phyloP scores from a whole-genome alignment of 2,888 invertebrate genomes.

The Sclerodermus sp. region DNA sequence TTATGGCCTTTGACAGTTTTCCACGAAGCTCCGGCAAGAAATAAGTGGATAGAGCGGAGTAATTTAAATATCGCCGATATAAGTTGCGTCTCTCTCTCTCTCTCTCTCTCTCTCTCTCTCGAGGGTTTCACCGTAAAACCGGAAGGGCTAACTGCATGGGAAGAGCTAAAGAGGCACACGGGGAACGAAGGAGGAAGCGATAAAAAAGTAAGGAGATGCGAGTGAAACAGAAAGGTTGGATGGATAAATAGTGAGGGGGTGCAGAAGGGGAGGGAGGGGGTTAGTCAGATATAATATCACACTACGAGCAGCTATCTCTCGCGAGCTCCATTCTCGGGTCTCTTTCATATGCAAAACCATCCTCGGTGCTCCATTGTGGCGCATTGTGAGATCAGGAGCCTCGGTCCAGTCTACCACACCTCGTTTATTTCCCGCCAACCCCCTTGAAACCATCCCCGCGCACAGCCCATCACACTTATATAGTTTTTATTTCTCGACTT shows the following conservation, averaged over 20 bases:
- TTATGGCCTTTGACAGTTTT: too few relatives aligned
- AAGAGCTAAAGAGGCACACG: not conserved
- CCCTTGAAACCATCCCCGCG: slow-evolving; percentile 1
- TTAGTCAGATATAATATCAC: slow-evolving; percentile 43
- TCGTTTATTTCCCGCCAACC: slow-evolving; percentile 45
- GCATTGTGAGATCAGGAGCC: slow-evolving; percentile 47
- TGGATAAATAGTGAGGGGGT: not conserved
- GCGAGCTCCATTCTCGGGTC: slow-evolving; percentile 29
- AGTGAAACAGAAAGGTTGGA: too few relatives aligned
- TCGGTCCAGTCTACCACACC: slow-evolving; percentile 49
- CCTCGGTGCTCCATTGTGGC: slow-evolving; percentile 47
- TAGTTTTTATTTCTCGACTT: slow-evolving; percentile 22
- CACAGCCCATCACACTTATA: slow-evolving; percentile 15
- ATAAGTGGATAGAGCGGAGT: too few relatives aligned
- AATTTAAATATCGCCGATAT: too few relatives aligned
- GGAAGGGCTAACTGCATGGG: too few relatives aligned
- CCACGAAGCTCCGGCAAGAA: too few relatives aligned
- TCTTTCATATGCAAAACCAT: slow-evolving; percentile 56
- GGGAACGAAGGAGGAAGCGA: not conserved
- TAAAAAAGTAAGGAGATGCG: not conserved
- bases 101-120: slow-evolving; percentile 1
- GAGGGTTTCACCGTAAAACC: too few relatives aligned
- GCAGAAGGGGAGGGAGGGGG: slow-evolving; percentile 3
- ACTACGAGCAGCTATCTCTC: slow-evolving; percentile 30
- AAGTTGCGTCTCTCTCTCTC: slow-evolving; percentile 3